A percentile compares a stretch with the other conserved stretches of the same genome.
Conservation (phyloP, 2,113 vertebrate species). For the Cyrtonyx montezumae region DNA sequence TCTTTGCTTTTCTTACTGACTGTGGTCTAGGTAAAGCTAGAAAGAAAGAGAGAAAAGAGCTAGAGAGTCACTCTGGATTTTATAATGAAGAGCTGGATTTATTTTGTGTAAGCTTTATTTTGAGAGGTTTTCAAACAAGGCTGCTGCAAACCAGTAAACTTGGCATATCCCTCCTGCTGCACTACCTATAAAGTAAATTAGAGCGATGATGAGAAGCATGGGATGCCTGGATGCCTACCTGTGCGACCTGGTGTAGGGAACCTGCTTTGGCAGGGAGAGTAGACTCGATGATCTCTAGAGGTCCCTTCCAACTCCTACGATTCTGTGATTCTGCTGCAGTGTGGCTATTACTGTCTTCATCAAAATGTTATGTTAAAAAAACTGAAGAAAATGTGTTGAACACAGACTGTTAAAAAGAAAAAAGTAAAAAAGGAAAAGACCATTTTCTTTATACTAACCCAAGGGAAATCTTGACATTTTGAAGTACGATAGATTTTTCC, state of each 20-base stretch:
- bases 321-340: not conserved
- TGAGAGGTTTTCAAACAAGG: not conserved
- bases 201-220: not conserved
- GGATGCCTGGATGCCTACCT: too few species aligned
- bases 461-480: not conserved
- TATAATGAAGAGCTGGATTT: not conserved
- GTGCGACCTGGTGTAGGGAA: too few species aligned
- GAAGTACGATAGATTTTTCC: not conserved
- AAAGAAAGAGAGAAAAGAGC: not conserved
- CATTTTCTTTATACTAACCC: not conserved
- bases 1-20: not conserved
- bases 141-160: not conserved
- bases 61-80: not conserved
- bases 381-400: not conserved
- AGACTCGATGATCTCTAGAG: too few species aligned
- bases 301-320: too few species aligned
- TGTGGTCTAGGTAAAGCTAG: rapidly evolving
- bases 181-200: not conserved
- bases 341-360: not conserved
- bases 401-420: not conserved
- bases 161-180: not conserved
- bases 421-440: not conserved
- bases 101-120: not conserved
- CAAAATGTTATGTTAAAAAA: not conserved
- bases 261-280: too few species aligned